Percentiles rank a stretch among this genome's conserved stretches.
phyloP scores from a whole-genome alignment of 2,113 vertebrate genomes.

The Calonectris borealis region DNA sequence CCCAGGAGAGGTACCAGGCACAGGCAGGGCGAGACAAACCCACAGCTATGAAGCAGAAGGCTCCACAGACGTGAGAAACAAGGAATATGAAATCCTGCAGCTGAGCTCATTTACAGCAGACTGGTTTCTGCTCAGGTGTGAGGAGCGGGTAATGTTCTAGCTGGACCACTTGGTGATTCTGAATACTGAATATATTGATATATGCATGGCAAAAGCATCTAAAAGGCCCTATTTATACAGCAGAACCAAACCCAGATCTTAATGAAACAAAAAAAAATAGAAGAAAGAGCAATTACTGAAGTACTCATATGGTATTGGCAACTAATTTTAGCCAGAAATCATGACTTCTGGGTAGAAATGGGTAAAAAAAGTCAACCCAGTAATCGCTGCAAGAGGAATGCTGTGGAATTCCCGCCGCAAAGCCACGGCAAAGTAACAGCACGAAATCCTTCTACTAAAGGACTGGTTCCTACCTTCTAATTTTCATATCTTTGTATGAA shows the following conservation, averaged over 20 bases:
- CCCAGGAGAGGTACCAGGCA: background rate
- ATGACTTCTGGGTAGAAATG: background rate
- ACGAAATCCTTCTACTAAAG: background rate
- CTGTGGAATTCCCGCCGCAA: background rate
- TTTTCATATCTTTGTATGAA: background rate
- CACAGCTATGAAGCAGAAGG: background rate
- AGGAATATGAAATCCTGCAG: background rate
- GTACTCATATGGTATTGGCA: background rate
- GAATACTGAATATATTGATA: background rate
- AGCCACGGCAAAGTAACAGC: fast-evolving
- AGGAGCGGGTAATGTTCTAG: background rate
- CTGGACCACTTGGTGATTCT: background rate
- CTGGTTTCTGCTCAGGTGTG: background rate
- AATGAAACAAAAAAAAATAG: background rate
- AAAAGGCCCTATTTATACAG: background rate
- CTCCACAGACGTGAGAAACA: background rate
- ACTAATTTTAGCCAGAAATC: background rate
- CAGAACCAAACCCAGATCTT: background rate
- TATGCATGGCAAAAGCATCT: background rate
- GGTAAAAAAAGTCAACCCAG: background rate
- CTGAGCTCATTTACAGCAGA: background rate
- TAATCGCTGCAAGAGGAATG: background rate
- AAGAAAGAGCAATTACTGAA: background rate
- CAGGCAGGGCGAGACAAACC: background rate
- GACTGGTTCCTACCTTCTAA: background rate